Evolutionary conservation across 2,888 invertebrate genomes (phyloP).

Genomic region (Lutraria lutraria): DNA sequence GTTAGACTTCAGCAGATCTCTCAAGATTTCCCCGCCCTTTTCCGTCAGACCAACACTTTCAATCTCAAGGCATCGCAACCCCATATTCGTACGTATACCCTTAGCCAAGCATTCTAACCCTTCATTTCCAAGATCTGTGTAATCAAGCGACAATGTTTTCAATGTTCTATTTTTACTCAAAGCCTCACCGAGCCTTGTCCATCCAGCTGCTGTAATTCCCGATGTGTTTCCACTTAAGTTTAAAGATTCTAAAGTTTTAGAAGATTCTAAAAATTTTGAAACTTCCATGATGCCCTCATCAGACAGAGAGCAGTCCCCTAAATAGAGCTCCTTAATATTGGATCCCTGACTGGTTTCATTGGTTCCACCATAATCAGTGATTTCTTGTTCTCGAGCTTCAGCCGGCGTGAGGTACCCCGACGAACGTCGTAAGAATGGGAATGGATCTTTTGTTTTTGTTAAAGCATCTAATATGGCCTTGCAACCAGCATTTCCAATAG

Average conservation of each 20-base stretch:
- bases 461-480: conserved; percentile 74
- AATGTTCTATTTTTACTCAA: conserved; percentile 77
- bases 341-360: conserved; percentile 39
- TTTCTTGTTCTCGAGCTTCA: conserved; percentile 51
- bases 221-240: conserved; percentile 78
- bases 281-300: conserved; percentile 76
- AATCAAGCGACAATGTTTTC: conserved; percentile 79
- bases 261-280: conserved; percentile 74
- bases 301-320: conserved; percentile 77
- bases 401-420: conserved; percentile 65
- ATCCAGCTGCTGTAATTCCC: conserved; percentile 75
- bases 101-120: conserved; percentile 75
- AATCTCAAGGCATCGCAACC: conserved; percentile 77
- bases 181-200: conserved; percentile 79
- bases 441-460: conserved; percentile 61
- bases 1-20: conserved; percentile 79
- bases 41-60: conserved; percentile 80
- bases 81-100: conserved; percentile 78
- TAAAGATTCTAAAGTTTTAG: conserved; percentile 74
- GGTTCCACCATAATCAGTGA: conserved; percentile 49
- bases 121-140: conserved; percentile 80
- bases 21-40: conserved; percentile 74
- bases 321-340: conserved; percentile 78
- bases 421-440: conserved; percentile 61
- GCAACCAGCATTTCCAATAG: conserved; percentile 80